These are phyloP conservation scores for Adoxophyes honmai DNA, from an alignment of 1,140 invertebrate genomes.

Conservation along the genomic window DNA sequence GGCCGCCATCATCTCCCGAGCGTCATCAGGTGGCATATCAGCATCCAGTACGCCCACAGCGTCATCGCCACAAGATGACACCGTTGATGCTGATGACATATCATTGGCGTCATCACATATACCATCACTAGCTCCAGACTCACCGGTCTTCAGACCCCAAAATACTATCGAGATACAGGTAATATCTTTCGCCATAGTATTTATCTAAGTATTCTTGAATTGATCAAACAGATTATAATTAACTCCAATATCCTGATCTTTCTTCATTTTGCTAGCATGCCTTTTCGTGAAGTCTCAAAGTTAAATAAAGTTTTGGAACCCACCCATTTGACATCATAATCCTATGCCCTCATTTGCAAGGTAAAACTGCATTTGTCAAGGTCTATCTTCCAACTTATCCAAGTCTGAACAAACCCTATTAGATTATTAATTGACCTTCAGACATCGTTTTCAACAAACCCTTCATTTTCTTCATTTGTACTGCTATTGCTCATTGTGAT, in stretches of 20 bases:
- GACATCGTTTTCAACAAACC: too few species aligned
- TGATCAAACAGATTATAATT: neutral
- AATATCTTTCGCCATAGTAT: conserved; percentile 2
- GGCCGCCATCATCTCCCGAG: conserved; percentile 72
- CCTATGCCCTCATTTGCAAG: too few species aligned
- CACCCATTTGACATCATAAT: too few species aligned
- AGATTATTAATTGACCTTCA: too few species aligned
- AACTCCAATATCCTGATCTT: too few species aligned
- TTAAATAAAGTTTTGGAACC: too few species aligned
- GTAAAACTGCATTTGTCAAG: too few species aligned
- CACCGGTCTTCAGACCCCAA: conserved; percentile 70
- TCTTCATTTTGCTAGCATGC: too few species aligned
- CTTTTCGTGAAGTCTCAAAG: too few species aligned
- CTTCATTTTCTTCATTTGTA: too few species aligned
- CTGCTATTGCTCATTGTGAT: neutral
- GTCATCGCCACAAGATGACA: conserved; percentile 83
- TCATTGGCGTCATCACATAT: conserved; percentile 79
- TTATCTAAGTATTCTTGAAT: neutral
- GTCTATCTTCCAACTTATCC: too few species aligned
- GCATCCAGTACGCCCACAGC: conserved; percentile 81
- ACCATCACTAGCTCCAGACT: conserved; percentile 79
- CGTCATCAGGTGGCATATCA: conserved; percentile 78
- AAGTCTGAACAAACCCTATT: too few species aligned
- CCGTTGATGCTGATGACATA: conserved; percentile 80
- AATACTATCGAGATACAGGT: conserved; percentile 80